Base-by-base conservation (phyloP, 2,888 invertebrate genomes). In the Auanema sp. region DNA sequence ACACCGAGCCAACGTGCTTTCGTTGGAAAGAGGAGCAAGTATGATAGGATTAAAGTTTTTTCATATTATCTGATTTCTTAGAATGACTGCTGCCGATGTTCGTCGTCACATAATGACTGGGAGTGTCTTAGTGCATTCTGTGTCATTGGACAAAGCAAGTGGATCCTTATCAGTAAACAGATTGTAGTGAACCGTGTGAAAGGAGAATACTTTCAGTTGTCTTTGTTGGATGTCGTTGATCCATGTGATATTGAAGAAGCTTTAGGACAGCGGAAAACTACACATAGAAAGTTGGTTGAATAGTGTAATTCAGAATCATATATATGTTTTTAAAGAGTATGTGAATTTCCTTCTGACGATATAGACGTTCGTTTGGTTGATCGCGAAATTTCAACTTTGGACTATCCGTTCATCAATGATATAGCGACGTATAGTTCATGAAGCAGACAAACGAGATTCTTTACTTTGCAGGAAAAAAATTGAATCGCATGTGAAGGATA, bases 321-420 rank as follows among this genome's bases (percentile, higher is more conserved):
- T 23, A 24, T 52, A 12, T 25, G 4, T 5, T n/a, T 23, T 53
- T 69, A 55, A 51, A 73, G 74, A 56, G 64, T 75, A 21, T 62
- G 66, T 23, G 79, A 79, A 59, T 79, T 78, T 58, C 77, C 77
- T 0, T 65, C 76, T 25, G 79, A 79, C 55, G 79, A 79, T 51
- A 68, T 79, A n/a, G 77, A 79, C 44, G 71, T 79, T 33, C 50
- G 63, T 33, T 44, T 58, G 11, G 52, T 63, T n/a, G 47, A 58
- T 8, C 40, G 63, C 6, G 63, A 63, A 47, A n/a, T 12, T 12
- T 58, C 44, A 24, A 63, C 63, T 4, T 44, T 58, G 8, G 58
- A 63, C n/a, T 52, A n/a, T 52, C 18, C 52, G 23, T 52, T 52
- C 52, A 52, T 52, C 24, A 52, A 47, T 16, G 47, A 21, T 21